phyloP scores from a whole-genome alignment of 2,888 invertebrate genomes.

The Drosophila koepferae region DNA sequence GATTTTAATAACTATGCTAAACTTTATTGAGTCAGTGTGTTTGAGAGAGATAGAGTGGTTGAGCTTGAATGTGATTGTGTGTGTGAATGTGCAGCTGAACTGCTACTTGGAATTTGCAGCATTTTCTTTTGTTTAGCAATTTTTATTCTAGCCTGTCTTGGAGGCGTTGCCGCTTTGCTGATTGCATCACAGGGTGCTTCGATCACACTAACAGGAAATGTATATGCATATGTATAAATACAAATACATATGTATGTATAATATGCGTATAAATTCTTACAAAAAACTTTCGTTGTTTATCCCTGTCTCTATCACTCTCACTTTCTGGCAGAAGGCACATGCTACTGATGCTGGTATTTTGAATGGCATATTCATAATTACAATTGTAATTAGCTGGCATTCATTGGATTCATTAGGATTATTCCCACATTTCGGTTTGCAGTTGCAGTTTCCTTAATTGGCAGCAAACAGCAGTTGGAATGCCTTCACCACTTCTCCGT shows the following conservation, averaged over 20 bases:
- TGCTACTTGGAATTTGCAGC: constrained; percentile 12
- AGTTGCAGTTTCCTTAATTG: constrained; percentile 12
- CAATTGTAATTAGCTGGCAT: constrained; percentile 38
- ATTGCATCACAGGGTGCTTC: constrained; percentile 1
- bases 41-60: background rate
- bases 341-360: constrained; percentile 1
- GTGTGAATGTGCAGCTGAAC: constrained; percentile 9
- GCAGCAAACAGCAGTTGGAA: constrained; percentile 8
- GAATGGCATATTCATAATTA: constrained; percentile 22
- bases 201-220: background rate
- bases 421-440: constrained; percentile 3
- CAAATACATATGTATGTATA: background rate
- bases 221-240: background rate
- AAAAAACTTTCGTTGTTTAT: background rate
- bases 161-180: constrained; percentile 14
- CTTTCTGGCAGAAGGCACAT: background rate
- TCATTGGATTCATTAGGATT: constrained; percentile 33
- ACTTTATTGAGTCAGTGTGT: constrained; percentile 45
- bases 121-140: background rate
- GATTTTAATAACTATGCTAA: constrained; percentile 73
- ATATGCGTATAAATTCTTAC: background rate
- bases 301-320: background rate
- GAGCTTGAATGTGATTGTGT: constrained; percentile 6
- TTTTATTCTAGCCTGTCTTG: background rate
- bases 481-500: background rate